Percentiles rank a stretch among this genome's conserved stretches.
Evolutionary conservation across 2,888 invertebrate species (phyloP).

Genomic region (Sipunculus nudus): DNA sequence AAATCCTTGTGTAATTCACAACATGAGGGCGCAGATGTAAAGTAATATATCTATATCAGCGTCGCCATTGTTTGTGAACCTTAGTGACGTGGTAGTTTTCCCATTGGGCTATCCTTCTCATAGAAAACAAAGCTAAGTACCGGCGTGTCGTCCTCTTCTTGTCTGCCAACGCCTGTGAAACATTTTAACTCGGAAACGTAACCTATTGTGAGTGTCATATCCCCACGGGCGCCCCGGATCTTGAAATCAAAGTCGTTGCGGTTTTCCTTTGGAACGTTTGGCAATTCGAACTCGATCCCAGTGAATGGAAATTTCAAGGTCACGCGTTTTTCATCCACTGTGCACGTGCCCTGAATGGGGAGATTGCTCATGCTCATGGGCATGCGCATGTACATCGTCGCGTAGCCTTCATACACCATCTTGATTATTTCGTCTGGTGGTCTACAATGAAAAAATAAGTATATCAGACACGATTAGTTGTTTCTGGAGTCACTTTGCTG

Average conservation of each 20-base stretch:
- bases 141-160: slow-evolving; percentile 36
- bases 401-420: slow-evolving; percentile 31
- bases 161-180: slow-evolving; percentile 31
- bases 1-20: too few species aligned
- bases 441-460: too few species aligned
- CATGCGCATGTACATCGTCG: slow-evolving; percentile 46
- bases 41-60: too few species aligned
- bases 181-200: slow-evolving; percentile 31
- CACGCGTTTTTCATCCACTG: slow-evolving; percentile 35
- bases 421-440: too few species aligned
- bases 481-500: too few species aligned
- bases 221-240: slow-evolving; percentile 38
- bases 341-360: slow-evolving; percentile 37
- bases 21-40: too few species aligned
- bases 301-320: slow-evolving; percentile 43
- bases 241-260: slow-evolving; percentile 40
- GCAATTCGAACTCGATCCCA: slow-evolving; percentile 41
- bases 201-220: slow-evolving; percentile 40
- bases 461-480: too few species aligned
- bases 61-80: too few species aligned
- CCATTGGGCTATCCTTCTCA: slow-evolving; percentile 35
- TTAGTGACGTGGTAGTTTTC: slow-evolving; percentile 30
- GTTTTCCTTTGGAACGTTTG: slow-evolving; percentile 28
- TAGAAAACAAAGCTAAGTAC: slow-evolving; percentile 40
- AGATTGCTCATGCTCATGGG: slow-evolving; percentile 40